A percentile compares a stretch with the other conserved stretches of the same genome.
These are phyloP conservation scores for Corythornis vintsioides DNA, from an alignment of 2,113 vertebrate genomes.

Conservation along the genomic window DNA sequence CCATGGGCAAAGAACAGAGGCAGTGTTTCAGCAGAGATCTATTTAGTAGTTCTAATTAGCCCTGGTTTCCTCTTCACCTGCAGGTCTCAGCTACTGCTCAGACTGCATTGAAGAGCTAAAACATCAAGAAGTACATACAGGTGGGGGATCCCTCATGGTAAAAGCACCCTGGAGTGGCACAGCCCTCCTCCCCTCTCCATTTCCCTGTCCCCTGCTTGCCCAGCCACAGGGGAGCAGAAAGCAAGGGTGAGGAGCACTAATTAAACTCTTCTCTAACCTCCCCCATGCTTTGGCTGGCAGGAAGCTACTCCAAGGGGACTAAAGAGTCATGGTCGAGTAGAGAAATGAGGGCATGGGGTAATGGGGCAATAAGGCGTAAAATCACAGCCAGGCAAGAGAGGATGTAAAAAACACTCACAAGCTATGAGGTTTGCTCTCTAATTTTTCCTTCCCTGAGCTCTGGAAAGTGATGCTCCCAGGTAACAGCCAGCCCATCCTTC, in stretches of 20 bases:
- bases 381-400: background rate
- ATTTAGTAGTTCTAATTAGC: constrained; percentile 36
- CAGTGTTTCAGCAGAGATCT: background rate
- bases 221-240: background rate
- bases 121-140: fast-evolving
- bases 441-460: background rate
- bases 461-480: background rate
- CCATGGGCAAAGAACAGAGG: background rate
- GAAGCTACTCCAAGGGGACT: background rate
- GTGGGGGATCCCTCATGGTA: fast-evolving
- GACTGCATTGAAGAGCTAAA: background rate
- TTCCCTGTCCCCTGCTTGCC: fast-evolving
- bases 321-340: background rate
- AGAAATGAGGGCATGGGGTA: background rate
- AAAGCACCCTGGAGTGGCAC: background rate
- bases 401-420: background rate
- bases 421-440: background rate
- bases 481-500: background rate
- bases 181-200: background rate
- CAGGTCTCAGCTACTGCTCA: background rate
- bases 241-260: background rate
- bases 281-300: background rate
- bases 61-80: background rate
- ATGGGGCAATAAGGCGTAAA: background rate
- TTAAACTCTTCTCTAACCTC: background rate